Evolutionary conservation across 2,797 vertebrate species (phyloP).

Genomic region (Poeciliopsis infans): DNA sequence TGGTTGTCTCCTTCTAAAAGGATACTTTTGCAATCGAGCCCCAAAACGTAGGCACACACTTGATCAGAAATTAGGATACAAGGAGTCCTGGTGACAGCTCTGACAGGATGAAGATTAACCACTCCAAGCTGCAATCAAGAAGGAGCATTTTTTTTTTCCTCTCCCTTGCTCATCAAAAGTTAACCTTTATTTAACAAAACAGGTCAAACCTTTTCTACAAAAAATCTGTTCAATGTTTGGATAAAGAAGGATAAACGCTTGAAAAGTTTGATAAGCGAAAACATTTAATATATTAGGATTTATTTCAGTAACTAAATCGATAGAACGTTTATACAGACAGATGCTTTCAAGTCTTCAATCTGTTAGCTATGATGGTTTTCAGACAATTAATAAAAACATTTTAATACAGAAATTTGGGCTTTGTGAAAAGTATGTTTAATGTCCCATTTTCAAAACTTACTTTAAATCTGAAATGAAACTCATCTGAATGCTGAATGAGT

Average conservation of each 20-base stretch:
- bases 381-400: background rate
- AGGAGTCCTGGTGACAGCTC: background rate
- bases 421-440: background rate
- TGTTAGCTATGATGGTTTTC: background rate
- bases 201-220: background rate
- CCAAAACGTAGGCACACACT: background rate
- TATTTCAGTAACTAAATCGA: background rate
- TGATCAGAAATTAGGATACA: background rate
- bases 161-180: background rate
- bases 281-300: background rate
- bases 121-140: background rate
- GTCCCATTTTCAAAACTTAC: background rate
- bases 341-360: background rate
- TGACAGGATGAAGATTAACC: background rate
- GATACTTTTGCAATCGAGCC: background rate
- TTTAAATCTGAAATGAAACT: background rate
- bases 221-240: background rate
- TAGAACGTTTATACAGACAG: background rate
- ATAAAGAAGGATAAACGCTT: background rate
- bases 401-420: background rate
- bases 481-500: background rate
- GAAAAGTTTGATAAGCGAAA: background rate
- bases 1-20: conserved; percentile 4
- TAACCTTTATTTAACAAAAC: background rate
- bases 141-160: background rate